Evolutionary conservation across 92 coral and sea anemone species (phyloP).

Genomic region (Ricordea florida): DNA sequence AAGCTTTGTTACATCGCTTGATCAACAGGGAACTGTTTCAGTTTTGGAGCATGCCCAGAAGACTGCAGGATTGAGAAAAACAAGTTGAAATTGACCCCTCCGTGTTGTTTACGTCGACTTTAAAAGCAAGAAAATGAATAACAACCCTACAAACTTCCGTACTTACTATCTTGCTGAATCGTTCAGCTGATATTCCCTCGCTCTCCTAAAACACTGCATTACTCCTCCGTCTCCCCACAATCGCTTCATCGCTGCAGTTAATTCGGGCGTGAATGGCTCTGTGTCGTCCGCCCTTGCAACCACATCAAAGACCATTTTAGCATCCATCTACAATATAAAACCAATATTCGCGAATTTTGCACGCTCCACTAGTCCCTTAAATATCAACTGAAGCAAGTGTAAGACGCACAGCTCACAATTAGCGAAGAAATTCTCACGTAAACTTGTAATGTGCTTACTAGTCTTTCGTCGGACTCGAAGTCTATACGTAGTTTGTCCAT

Average conservation of each 20-base stretch:
- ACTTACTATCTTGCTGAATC: constrained; percentile 99
- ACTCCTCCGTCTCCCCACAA: constrained; percentile 95
- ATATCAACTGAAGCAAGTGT: constrained; percentile 9
- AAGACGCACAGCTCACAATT: constrained; percentile 7
- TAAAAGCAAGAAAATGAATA: neutral
- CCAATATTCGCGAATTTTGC: constrained; percentile 25
- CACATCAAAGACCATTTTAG: constrained; percentile 97
- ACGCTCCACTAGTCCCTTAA: constrained; percentile 26
- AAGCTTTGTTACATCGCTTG: too few species aligned
- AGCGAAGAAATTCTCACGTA: constrained; percentile 15
- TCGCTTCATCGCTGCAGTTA: constrained; percentile 87
- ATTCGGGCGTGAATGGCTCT: constrained; percentile 92
- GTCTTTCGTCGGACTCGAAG: constrained; percentile 95
- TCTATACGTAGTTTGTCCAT: constrained; percentile 99
- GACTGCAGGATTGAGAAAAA: constrained; percentile 9
- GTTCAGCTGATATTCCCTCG: constrained; percentile 95
- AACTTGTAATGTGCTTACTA: constrained; percentile 69
- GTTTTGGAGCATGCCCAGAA: constrained; percentile 40
- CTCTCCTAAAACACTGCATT: constrained; percentile 84
- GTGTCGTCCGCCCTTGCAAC: constrained; percentile 98
- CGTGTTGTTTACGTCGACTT: neutral
- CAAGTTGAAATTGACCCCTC: constrained; percentile 10
- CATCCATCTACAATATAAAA: constrained; percentile 79
- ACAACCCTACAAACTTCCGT: neutral
- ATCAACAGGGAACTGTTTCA: constrained; percentile 16